phyloP scores from a whole-genome alignment of 2,113 vertebrate species.

The Melanostigma gelatinosum region DNA sequence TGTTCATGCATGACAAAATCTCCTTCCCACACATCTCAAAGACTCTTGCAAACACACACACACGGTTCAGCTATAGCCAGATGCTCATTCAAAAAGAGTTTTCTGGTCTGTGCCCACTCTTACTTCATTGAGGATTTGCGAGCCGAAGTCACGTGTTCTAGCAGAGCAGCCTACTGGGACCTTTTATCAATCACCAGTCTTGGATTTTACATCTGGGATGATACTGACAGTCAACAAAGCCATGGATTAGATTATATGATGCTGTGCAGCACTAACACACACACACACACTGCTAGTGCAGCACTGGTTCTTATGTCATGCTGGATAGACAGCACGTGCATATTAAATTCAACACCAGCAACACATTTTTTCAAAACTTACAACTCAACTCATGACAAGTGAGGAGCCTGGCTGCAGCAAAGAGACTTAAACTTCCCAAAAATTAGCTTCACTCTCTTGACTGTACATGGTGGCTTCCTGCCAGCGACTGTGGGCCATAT shows the following conservation, averaged over 20 bases:
- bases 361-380: not conserved
- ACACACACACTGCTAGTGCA: constrained; percentile 5
- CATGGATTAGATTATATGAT: constrained; percentile 62
- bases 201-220: constrained; percentile 65
- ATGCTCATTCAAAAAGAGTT: constrained; percentile 74
- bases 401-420: constrained; percentile 30
- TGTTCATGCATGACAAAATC: constrained; percentile 61
- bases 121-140: constrained; percentile 65
- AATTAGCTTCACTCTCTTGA: constrained; percentile 47
- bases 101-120: constrained; percentile 32
- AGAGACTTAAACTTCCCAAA: constrained; percentile 49
- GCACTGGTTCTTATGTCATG: not conserved
- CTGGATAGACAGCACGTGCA: not conserved
- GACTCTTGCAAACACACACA: constrained; percentile 45
- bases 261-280: constrained; percentile 14
- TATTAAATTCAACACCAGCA: not conserved
- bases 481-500: constrained; percentile 5
- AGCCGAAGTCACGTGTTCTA: constrained; percentile 63
- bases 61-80: constrained; percentile 44
- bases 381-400: constrained; percentile 14
- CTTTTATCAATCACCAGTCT: constrained; percentile 75
- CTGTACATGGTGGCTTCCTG: constrained; percentile 48
- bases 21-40: constrained; percentile 57
- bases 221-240: constrained; percentile 45
- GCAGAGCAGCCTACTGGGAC: constrained; percentile 35